Evolutionary conservation across 2,888 invertebrate species (phyloP).

Genomic region (Tineola bisselliella): DNA sequence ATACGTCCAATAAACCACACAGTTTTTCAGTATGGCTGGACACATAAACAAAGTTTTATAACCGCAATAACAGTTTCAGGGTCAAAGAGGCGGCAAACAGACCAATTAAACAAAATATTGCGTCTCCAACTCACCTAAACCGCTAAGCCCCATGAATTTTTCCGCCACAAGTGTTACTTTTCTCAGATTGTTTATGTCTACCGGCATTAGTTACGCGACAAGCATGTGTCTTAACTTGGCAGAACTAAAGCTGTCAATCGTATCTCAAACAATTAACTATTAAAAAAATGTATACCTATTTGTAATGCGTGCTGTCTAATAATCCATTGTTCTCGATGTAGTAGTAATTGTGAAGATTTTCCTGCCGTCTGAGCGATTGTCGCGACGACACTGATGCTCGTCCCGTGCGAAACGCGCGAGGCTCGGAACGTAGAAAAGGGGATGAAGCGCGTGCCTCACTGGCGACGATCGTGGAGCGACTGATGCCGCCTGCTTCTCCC

Average conservation of each 20-base stretch:
- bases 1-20: not conserved
- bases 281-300: slow-evolving; percentile 33
- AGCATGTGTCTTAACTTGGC: not conserved
- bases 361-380: slow-evolving; percentile 13
- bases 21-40: slow-evolving; percentile 13
- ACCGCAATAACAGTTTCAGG: slow-evolving; percentile 20
- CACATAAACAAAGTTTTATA: slow-evolving; percentile 23
- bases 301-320: slow-evolving; percentile 30
- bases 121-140: slow-evolving; percentile 16
- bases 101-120: slow-evolving; percentile 8
- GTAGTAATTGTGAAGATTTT: slow-evolving; percentile 27
- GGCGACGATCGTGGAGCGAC: not conserved
- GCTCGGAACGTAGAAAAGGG: slow-evolving; percentile 27
- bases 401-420: not conserved
- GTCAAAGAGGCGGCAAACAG: slow-evolving; percentile 13
- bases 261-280: not conserved
- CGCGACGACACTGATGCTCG: not conserved
- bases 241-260: not conserved
- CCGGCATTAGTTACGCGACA: not conserved
- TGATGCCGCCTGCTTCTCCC: not conserved
- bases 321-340: slow-evolving; percentile 40
- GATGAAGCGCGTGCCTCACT: not conserved
- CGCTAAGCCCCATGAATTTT: not conserved
- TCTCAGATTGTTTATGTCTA: slow-evolving; percentile 1
- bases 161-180: not conserved